A percentile compares a stretch with the other conserved stretches of the same genome.
Evolutionary conservation across 2,888 invertebrate genomes (phyloP).

Genomic region (Pedicia rivosa): DNA sequence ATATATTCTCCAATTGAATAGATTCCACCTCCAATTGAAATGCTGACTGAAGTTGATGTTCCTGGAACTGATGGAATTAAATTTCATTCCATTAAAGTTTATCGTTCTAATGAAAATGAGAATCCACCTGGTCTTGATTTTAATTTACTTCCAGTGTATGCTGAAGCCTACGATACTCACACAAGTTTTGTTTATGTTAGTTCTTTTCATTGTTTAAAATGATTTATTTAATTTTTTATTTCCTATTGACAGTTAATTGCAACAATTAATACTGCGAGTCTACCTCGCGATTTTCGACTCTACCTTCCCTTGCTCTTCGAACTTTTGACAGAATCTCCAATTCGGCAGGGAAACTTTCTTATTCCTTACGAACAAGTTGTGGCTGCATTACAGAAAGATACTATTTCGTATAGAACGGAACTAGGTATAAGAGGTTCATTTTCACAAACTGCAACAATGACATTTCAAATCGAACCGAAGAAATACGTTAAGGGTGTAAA

Average conservation of each 20-base stretch:
- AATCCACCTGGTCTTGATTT: conserved; percentile 41
- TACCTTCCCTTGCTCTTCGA: conserved; percentile 64
- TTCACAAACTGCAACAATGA: conserved; percentile 46
- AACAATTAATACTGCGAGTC: conserved; percentile 47
- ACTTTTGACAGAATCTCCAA: conserved; percentile 58
- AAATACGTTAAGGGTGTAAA: conserved; percentile 62
- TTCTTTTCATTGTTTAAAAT: conserved; percentile 19
- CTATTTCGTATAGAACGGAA: conserved; percentile 41
- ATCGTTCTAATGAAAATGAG: conserved; percentile 21
- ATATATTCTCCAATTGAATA: conserved; percentile 28
- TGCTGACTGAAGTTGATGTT: conserved; percentile 57
- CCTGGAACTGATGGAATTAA: conserved; percentile 57
- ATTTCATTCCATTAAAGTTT: conserved; percentile 41
- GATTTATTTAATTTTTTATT: conserved; percentile 4
- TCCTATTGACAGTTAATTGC: conserved; percentile 43
- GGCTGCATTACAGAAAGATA: conserved; percentile 60
- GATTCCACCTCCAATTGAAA: conserved; percentile 51
- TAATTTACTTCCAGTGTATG: conserved; percentile 49
- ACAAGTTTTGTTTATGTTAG: conserved; percentile 75
- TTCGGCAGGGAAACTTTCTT: conserved; percentile 28
- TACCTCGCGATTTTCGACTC: conserved; percentile 41
- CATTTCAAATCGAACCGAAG: conserved; percentile 53
- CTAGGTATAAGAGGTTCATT: conserved; percentile 60
- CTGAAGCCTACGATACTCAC: conserved; percentile 62
- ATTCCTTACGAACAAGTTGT: conserved; percentile 51